Percentiles rank a stretch among this genome's conserved stretches.
phyloP scores from a whole-genome alignment of 2,888 invertebrate genomes.

The Drosophila phalerata region DNA sequence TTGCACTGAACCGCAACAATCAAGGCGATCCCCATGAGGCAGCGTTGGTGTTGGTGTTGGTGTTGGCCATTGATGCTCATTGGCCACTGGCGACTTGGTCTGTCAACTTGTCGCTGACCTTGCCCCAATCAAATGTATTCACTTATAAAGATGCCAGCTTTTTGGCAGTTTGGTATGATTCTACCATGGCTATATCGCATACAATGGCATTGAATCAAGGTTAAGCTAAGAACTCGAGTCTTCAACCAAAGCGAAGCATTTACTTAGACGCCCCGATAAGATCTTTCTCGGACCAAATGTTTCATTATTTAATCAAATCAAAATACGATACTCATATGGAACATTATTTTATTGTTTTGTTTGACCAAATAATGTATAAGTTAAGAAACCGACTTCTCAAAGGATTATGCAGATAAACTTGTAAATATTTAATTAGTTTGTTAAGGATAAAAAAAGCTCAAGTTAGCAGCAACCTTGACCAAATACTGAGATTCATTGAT shows the following conservation, averaged over 20 bases:
- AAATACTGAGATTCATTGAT: neutral
- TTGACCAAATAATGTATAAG: neutral
- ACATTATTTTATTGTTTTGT: neutral
- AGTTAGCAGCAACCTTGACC: neutral
- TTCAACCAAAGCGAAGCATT: neutral
- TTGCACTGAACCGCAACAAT: slow-evolving; percentile 77
- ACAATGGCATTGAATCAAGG: slow-evolving; percentile 25
- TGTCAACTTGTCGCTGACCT: slow-evolving; percentile 50
- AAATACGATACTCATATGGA: neutral
- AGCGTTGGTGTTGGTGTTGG: slow-evolving; percentile 4
- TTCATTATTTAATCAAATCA: neutral
- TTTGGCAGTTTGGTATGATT: slow-evolving; percentile 3
- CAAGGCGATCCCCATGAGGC: slow-evolving; percentile 47
- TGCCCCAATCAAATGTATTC: slow-evolving; percentile 31
- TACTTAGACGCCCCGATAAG: neutral
- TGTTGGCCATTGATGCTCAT: slow-evolving; percentile 39
- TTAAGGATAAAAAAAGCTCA: no score
- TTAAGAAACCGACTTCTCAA: neutral
- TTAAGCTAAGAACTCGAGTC: neutral
- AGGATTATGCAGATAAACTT: neutral
- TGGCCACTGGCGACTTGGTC: slow-evolving; percentile 29
- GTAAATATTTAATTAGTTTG: no score
- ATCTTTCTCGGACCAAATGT: neutral
- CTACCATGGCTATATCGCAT: slow-evolving; percentile 1
- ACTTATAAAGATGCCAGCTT: slow-evolving; percentile 9